phyloP scores from a whole-genome alignment of 2,113 vertebrate genomes.

The Athene noctua region DNA sequence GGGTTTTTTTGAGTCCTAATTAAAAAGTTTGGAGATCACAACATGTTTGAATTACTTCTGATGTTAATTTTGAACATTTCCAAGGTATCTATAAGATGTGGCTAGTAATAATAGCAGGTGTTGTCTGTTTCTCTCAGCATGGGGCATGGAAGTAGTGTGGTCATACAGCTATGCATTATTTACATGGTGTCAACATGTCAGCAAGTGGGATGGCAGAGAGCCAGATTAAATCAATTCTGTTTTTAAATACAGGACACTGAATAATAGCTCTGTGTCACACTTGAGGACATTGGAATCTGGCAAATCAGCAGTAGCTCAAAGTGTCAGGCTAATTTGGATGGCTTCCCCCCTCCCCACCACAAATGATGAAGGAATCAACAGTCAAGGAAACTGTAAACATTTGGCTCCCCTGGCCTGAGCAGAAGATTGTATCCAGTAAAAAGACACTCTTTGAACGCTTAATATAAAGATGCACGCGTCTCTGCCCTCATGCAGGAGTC shows the following conservation, averaged over 20 bases:
- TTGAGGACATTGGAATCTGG: conserved; percentile 30
- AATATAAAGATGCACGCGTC: not conserved
- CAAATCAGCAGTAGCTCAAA: not conserved
- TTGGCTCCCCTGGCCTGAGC: not conserved
- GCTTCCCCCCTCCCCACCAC: not conserved
- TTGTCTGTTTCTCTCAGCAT: conserved; percentile 1
- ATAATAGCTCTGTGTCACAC: not conserved
- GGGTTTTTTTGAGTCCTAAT: not conserved
- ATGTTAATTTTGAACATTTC: not conserved
- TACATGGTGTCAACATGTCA: conserved; percentile 33
- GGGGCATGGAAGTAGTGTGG: not conserved
- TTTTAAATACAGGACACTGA: conserved; percentile 25
- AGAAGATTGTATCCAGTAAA: not conserved
- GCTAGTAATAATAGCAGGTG: conserved; percentile 3
- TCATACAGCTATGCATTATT: conserved; percentile 28
- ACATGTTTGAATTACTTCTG: not conserved
- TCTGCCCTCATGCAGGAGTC: not conserved
- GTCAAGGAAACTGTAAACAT: not conserved
- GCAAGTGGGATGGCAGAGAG: conserved; percentile 15
- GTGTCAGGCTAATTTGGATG: not conserved
- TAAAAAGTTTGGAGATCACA: not conserved
- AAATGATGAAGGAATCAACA: not conserved
- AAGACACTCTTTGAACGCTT: not conserved
- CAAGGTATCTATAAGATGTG: not conserved
- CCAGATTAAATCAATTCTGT: conserved; percentile 23